These are phyloP conservation scores for Notolepis coatsorum DNA, from an alignment of 2,797 vertebrate species.

Conservation along the genomic window DNA sequence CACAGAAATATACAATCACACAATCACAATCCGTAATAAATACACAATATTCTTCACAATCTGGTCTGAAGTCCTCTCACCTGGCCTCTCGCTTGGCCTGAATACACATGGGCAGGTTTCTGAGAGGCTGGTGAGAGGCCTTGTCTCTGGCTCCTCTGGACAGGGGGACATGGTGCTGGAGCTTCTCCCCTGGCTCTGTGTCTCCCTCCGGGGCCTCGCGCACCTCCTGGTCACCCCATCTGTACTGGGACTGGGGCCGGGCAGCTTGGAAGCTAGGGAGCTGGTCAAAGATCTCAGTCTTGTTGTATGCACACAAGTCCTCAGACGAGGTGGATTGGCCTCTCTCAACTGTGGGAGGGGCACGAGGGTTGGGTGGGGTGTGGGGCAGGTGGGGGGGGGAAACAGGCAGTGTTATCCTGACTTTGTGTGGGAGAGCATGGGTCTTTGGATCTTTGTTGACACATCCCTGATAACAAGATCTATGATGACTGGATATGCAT, in stretches of 20 bases:
- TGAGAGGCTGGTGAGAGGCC: constrained; percentile 53
- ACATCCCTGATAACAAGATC: no score
- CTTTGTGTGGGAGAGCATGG: neutral
- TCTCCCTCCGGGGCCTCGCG: neutral
- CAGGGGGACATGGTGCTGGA: constrained; percentile 1
- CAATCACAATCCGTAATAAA: neutral
- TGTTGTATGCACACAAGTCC: constrained; percentile 70
- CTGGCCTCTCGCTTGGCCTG: constrained; percentile 72
- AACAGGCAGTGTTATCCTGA: neutral
- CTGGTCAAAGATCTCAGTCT: constrained; percentile 71
- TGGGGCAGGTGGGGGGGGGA: neutral
- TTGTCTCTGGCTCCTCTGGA: constrained; percentile 46
- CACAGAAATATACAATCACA: neutral
- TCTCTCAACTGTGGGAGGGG: constrained; percentile 62
- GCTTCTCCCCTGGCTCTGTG: neutral
- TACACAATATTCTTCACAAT: neutral
- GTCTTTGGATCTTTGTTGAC: no score
- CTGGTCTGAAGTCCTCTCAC: constrained; percentile 45
- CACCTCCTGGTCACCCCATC: neutral
- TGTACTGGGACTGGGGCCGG: constrained; percentile 21
- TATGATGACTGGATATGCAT: no score
- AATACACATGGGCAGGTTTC: constrained; percentile 63
- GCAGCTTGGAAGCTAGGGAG: constrained; percentile 70
- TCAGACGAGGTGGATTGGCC: constrained; percentile 50
- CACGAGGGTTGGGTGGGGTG: no score